A percentile compares a stretch with the other conserved stretches of the same genome.
phyloP scores from a whole-genome alignment of 2,113 vertebrate species.

The Gyps fulvus region DNA sequence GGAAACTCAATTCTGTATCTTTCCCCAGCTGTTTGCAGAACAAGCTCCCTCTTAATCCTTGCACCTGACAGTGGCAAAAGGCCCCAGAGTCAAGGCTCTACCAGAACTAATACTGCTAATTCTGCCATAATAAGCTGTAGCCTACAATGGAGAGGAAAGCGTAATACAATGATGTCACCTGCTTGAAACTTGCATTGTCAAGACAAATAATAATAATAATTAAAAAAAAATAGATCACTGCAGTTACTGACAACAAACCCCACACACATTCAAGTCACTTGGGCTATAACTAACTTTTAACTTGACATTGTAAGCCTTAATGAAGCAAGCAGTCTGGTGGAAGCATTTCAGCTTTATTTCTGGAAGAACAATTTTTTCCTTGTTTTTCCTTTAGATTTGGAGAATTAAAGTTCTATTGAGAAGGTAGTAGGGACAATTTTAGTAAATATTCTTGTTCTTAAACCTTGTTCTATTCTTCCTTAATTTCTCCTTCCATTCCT shows the following conservation, averaged over 20 bases:
- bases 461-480: background rate
- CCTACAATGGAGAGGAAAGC: background rate
- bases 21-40: background rate
- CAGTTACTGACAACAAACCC: background rate
- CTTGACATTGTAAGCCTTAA: background rate
- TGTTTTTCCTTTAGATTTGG: background rate
- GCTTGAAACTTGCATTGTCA: background rate
- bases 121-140: background rate
- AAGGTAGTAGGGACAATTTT: background rate
- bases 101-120: background rate
- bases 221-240: background rate
- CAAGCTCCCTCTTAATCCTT: background rate
- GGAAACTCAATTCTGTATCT: background rate
- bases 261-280: background rate
- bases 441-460: background rate
- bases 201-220: background rate
- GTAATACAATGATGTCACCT: background rate
- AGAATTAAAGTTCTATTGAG: background rate
- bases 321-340: background rate
- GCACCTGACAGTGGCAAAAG: background rate
- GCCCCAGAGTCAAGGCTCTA: background rate
- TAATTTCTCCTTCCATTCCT: background rate
- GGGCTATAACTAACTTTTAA: background rate
- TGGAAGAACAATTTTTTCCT: background rate
- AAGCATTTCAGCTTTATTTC: background rate